phyloP scores from a whole-genome alignment of 1,140 invertebrate species.

The Drosophila lowei region DNA sequence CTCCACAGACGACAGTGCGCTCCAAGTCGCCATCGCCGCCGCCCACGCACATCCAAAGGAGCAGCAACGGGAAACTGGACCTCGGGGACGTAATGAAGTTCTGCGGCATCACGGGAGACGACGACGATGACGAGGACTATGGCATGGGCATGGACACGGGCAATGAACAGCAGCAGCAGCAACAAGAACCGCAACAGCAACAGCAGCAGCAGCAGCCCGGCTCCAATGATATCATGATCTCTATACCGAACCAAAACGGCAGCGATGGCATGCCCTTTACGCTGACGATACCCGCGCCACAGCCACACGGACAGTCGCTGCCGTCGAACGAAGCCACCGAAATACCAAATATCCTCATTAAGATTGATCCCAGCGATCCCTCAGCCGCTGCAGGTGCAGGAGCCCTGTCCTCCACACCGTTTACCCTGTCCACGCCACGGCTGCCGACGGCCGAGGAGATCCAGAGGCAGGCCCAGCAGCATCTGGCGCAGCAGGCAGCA shows the following conservation, averaged over 20 bases:
- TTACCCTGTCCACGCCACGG: slow-evolving; percentile 79
- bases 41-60: slow-evolving; percentile 67
- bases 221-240: slow-evolving; percentile 81
- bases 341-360: slow-evolving; percentile 82
- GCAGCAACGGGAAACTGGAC: slow-evolving; percentile 84
- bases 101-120: slow-evolving; percentile 82
- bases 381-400: slow-evolving; percentile 32
- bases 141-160: slow-evolving; percentile 54
- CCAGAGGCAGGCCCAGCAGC: slow-evolving; percentile 78
- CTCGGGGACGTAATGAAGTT: slow-evolving; percentile 86
- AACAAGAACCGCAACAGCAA: slow-evolving; percentile 7
- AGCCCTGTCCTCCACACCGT: slow-evolving; percentile 53
- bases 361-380: slow-evolving; percentile 77
- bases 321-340: slow-evolving; percentile 68
- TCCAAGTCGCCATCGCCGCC: slow-evolving; percentile 70
- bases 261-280: slow-evolving; percentile 78
- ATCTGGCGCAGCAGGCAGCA: slow-evolving; percentile 71
- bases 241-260: slow-evolving; percentile 82
- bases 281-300: slow-evolving; percentile 76
- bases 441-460: slow-evolving; percentile 80
- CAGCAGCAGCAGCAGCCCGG: slow-evolving; percentile 21
- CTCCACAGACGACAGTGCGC: slow-evolving; percentile 23
- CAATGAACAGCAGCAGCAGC: slow-evolving; percentile 6
- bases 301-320: slow-evolving; percentile 12
- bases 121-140: slow-evolving; percentile 78